Evolutionary conservation across 2,113 vertebrate genomes (phyloP).

Genomic region (Colistium nudipinnis): DNA sequence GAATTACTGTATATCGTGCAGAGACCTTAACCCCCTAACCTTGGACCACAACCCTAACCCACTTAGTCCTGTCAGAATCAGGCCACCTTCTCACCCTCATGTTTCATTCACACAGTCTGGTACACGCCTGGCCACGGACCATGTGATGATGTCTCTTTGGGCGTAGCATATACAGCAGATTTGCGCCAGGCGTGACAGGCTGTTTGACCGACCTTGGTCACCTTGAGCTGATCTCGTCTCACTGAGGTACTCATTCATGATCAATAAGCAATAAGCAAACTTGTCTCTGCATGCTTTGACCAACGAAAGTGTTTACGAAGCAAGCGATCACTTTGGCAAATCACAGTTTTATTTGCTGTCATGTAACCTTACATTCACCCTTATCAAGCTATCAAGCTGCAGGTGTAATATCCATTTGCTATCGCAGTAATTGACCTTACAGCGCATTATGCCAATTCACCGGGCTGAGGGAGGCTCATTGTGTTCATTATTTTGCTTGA

Average conservation of each 20-base stretch:
- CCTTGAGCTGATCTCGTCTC: slow-evolving; percentile 63
- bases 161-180: slow-evolving; percentile 35
- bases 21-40: no score
- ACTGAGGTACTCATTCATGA: slow-evolving; percentile 67
- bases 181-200: slow-evolving; percentile 11
- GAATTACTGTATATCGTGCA: no score
- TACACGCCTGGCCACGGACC: neutral
- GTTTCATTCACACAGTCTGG: neutral
- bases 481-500: slow-evolving; percentile 52
- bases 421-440: slow-evolving; percentile 63
- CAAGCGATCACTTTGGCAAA: slow-evolving; percentile 79
- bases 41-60: no score
- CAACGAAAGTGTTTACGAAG: slow-evolving; percentile 78
- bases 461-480: slow-evolving; percentile 33
- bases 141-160: neutral
- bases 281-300: slow-evolving; percentile 60
- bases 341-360: slow-evolving; percentile 76
- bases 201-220: slow-evolving; percentile 61
- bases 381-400: slow-evolving; percentile 37
- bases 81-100: neutral
- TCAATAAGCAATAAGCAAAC: slow-evolving; percentile 82
- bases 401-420: slow-evolving; percentile 46
- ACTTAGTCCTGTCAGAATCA: no score
- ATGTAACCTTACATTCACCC: slow-evolving; percentile 67
- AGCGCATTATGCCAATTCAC: slow-evolving; percentile 52